Evolutionary conservation across 2,888 invertebrate species (phyloP).

Genomic region (Euplagia quadripunctaria): DNA sequence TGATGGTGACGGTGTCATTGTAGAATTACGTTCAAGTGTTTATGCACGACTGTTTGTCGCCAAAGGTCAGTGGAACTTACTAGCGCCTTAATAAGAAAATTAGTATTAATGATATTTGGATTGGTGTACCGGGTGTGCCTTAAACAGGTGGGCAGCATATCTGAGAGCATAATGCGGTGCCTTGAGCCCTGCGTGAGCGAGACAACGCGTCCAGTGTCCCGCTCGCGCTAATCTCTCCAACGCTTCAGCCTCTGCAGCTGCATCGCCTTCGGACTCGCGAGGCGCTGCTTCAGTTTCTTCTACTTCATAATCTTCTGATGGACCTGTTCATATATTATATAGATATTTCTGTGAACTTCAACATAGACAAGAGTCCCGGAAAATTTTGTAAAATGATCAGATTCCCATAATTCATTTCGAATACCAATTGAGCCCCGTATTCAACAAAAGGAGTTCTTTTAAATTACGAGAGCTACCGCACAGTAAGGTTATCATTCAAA

Average conservation of each 20-base stretch:
- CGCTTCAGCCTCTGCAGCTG: constrained; percentile 61
- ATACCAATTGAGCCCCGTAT: not conserved
- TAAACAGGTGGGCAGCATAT: constrained; percentile 77
- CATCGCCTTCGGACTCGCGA: constrained; percentile 39
- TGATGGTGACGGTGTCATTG: no score
- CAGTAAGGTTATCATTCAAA: not conserved
- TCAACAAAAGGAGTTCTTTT: not conserved
- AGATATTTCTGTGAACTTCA: not conserved
- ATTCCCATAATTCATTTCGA: not conserved
- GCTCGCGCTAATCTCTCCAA: constrained; percentile 78
- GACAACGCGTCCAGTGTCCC: constrained; percentile 82
- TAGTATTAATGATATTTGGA: not conserved
- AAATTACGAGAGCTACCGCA: not conserved
- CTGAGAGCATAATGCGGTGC: constrained; percentile 81
- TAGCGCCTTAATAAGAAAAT: no score
- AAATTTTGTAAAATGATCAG: not conserved
- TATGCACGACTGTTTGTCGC: no score
- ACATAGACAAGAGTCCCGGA: not conserved
- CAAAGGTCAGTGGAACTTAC: no score
- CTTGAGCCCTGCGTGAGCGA: constrained; percentile 73
- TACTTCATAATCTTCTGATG: constrained; percentile 64
- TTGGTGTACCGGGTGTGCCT: constrained; percentile 69
- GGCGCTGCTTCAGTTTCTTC: constrained; percentile 53
- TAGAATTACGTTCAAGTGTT: no score
- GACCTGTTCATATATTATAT: constrained; percentile 34